phyloP scores from a whole-genome alignment of 2,797 vertebrate species.

The Aulostomus chinensis region DNA sequence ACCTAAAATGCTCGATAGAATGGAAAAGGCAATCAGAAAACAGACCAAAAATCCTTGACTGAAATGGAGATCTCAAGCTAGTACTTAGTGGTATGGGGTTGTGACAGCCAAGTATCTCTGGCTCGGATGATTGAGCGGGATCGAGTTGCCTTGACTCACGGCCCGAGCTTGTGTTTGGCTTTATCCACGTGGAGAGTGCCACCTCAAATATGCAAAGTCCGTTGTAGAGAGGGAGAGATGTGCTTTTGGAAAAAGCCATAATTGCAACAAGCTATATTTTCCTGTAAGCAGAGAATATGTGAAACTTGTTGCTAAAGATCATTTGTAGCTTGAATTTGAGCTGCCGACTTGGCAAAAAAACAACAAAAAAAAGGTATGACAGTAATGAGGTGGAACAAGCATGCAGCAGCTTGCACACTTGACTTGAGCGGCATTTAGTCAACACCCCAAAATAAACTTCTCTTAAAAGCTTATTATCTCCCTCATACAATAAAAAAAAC shows the following conservation, averaged over 20 bases:
- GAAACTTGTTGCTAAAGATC: too few relatives aligned
- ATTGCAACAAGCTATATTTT: background rate
- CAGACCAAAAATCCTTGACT: constrained; percentile 27
- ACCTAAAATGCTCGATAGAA: constrained; percentile 17
- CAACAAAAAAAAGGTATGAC: too few relatives aligned
- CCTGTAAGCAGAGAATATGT: too few relatives aligned
- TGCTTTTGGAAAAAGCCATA: background rate
- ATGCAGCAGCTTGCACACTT: too few relatives aligned
- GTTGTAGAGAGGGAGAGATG: background rate
- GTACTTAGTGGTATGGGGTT: constrained; percentile 69
- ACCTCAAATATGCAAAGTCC: constrained; percentile 19
- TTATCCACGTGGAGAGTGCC: constrained; percentile 57
- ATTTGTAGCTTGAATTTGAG: too few relatives aligned
- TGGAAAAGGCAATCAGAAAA: constrained; percentile 45
- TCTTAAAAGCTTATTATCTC: background rate
- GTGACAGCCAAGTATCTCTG: constrained; percentile 71
- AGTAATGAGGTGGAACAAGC: too few relatives aligned
- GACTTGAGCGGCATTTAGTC: too few relatives aligned
- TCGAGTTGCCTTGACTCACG: constrained; percentile 45
- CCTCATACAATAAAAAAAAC: too few relatives aligned
- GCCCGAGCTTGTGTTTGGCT: constrained; percentile 26
- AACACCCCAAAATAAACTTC: background rate
- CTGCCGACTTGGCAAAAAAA: too few relatives aligned
- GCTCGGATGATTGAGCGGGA: constrained; percentile 22
- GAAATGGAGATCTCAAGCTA: constrained; percentile 54